phyloP scores from a whole-genome alignment of 2,888 invertebrate species.

The Brachypalpus laphriformis region DNA sequence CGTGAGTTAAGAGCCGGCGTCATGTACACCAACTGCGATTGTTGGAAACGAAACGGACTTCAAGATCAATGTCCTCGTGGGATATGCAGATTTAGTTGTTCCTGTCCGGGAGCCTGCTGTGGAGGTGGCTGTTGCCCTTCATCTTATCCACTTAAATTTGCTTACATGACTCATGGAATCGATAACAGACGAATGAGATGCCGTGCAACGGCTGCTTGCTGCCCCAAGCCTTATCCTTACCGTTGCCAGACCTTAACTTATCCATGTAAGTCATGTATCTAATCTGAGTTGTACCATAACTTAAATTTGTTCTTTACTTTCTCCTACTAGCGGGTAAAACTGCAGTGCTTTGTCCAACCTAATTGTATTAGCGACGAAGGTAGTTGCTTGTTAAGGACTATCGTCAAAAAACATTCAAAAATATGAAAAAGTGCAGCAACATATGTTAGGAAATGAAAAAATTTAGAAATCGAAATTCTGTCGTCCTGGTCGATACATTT shows the following conservation, averaged over 20 bases:
- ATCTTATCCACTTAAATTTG: constrained; percentile 78
- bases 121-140: constrained; percentile 82
- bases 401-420: neutral
- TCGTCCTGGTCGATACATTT: too few relatives aligned
- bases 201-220: constrained; percentile 74
- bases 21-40: constrained; percentile 85
- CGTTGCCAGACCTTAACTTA: neutral
- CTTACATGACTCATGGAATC: constrained; percentile 80
- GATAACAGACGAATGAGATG: constrained; percentile 79
- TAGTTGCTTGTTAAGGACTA: neutral
- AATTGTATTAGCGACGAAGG: neutral
- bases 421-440: neutral
- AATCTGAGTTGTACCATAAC: neutral
- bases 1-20: constrained; percentile 84
- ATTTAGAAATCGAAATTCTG: too few relatives aligned
- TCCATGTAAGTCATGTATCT: neutral
- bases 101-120: constrained; percentile 82
- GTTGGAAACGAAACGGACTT: constrained; percentile 85
- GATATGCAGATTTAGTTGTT: constrained; percentile 83
- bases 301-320: neutral
- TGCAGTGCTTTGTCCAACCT: neutral
- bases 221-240: constrained; percentile 27
- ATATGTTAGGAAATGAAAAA: too few relatives aligned
- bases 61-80: constrained; percentile 85
- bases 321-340: neutral